Conservation (phyloP, 2,888 invertebrate species). For the Lithodes maja region DNA sequence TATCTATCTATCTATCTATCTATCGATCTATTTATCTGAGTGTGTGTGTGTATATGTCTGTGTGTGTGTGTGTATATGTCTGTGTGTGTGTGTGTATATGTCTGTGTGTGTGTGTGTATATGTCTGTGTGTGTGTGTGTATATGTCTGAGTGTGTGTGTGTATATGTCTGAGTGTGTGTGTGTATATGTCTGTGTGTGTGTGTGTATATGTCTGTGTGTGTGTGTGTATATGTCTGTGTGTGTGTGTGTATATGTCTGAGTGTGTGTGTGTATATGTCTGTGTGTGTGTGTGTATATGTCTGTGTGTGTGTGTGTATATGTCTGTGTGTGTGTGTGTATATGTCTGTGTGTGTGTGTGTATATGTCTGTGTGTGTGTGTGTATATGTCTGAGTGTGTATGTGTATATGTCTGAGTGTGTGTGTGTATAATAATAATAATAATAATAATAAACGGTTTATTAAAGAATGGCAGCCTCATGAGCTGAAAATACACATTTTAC, state of each 20-base stretch:
- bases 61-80: slow-evolving; percentile 21
- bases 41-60: slow-evolving; percentile 28
- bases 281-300: slow-evolving; percentile 12
- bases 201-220: background rate
- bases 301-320: slow-evolving; percentile 18
- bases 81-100: slow-evolving; percentile 23
- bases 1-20: background rate
- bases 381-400: slow-evolving; percentile 21
- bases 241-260: slow-evolving; percentile 22
- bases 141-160: slow-evolving; percentile 2
- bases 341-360: slow-evolving; percentile 3
- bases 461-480: too few relatives aligned
- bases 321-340: slow-evolving; percentile 1
- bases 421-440: too few relatives aligned
- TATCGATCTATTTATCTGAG: background rate
- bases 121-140: slow-evolving; percentile 17
- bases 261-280: slow-evolving; percentile 38
- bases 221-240: background rate
- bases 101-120: slow-evolving; percentile 24
- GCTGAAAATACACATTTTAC: too few relatives aligned
- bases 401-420: background rate
- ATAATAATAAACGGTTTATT: too few relatives aligned
- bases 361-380: background rate
- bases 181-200: too few relatives aligned
- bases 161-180: too few relatives aligned